These are phyloP conservation scores for Phrixothrix hirtus DNA, from an alignment of 2,888 invertebrate species.

Conservation along the genomic window DNA sequence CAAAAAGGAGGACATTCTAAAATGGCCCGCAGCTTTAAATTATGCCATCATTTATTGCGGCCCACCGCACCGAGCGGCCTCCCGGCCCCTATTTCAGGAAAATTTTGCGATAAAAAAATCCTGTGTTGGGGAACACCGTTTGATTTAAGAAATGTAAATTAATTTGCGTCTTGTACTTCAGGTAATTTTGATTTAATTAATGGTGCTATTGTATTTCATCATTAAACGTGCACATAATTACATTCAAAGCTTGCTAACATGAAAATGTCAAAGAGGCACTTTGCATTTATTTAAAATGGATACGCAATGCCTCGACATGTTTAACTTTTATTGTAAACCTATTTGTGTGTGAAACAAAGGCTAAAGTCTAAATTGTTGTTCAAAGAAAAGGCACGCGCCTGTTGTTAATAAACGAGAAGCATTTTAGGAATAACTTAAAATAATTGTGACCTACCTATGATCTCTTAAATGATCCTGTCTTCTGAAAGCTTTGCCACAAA, in stretches of 20 bases:
- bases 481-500: slow-evolving; percentile 96
- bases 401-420: not conserved
- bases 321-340: slow-evolving; percentile 18
- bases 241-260: slow-evolving; percentile 12
- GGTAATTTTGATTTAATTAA: too few species aligned
- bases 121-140: too few species aligned
- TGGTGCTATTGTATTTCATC: slow-evolving; percentile 7
- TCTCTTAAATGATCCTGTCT: slow-evolving; percentile 94
- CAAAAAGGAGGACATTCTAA: too few species aligned
- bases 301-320: slow-evolving; percentile 26
- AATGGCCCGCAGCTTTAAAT: too few species aligned
- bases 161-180: too few species aligned
- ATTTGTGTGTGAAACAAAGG: slow-evolving; percentile 23
- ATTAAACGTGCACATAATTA: slow-evolving; percentile 10
- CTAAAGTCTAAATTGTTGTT: slow-evolving; percentile 25
- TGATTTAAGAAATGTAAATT: too few species aligned
- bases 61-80: too few species aligned
- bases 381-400: slow-evolving; percentile 16
- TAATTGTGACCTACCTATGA: slow-evolving; percentile 76
- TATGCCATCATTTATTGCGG: too few species aligned
- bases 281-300: slow-evolving; percentile 20
- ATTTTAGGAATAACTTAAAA: too few species aligned
- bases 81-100: too few species aligned
- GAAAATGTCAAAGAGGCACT: slow-evolving; percentile 25
- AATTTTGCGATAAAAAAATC: too few species aligned